phyloP scores from a whole-genome alignment of 1,140 invertebrate species.

The Listronotus oregonensis region DNA sequence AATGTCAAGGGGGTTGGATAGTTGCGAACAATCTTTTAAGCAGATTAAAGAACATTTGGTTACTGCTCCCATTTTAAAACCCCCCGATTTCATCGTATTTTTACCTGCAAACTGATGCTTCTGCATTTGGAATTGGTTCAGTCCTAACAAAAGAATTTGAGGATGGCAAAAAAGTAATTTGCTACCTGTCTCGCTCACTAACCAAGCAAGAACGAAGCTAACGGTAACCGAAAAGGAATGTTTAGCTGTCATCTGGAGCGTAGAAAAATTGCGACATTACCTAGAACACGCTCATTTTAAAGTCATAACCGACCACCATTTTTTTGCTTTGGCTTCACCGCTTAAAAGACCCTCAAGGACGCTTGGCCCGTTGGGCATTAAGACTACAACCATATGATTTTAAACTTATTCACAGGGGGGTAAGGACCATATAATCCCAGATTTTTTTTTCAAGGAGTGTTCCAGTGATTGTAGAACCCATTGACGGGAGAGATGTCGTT shows the following conservation, averaged over 20 bases:
- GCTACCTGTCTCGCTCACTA: conserved; percentile 29
- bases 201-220: conserved; percentile 56
- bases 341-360: conserved; percentile 53
- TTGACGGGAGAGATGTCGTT: not conserved
- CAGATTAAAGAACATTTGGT: conserved; percentile 25
- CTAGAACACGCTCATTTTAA: conserved; percentile 55
- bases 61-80: conserved; percentile 25
- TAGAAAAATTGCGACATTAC: conserved; percentile 56
- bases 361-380: conserved; percentile 57
- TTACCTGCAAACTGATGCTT: conserved; percentile 46
- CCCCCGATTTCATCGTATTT: conserved; percentile 39
- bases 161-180: conserved; percentile 31
- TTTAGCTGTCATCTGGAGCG: conserved; percentile 56
- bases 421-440: conserved; percentile 34
- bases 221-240: conserved; percentile 58
- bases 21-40: conserved; percentile 9
- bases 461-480: conserved; percentile 18
- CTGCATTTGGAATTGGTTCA: conserved; percentile 37
- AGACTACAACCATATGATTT: conserved; percentile 55
- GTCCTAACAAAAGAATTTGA: conserved; percentile 36
- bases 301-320: conserved; percentile 58
- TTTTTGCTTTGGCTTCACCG: conserved; percentile 57
- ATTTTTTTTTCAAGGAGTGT: conserved; percentile 34
- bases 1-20: too few species aligned
- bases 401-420: conserved; percentile 54